Evolutionary conservation across 2,888 invertebrate species (phyloP).

Genomic region (Eupithecia pulchellata): DNA sequence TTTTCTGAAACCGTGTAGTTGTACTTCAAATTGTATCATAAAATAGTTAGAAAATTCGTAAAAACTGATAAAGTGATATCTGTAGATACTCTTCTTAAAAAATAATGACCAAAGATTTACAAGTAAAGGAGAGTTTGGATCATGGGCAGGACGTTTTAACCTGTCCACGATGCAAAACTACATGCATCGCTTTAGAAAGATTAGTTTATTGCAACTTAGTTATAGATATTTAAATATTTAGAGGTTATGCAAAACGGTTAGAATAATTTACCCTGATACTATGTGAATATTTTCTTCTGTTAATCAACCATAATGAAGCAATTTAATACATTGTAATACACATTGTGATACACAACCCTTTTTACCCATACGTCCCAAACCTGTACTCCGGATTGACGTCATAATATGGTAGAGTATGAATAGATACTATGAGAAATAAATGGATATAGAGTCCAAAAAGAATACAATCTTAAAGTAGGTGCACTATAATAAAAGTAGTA

Average conservation of each 20-base stretch:
- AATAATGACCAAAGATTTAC: not conserved
- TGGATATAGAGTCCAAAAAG: not conserved
- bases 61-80: not conserved
- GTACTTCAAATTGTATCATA: conserved; percentile 14
- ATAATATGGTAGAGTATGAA: conserved; percentile 3
- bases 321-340: conserved; percentile 71
- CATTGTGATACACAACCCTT: conserved; percentile 82
- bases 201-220: not conserved
- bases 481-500: conserved; percentile 8
- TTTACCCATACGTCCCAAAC: conserved; percentile 67
- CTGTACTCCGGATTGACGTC: conserved; percentile 18
- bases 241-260: not conserved
- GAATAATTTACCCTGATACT: conserved; percentile 43
- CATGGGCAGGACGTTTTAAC: no score
- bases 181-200: not conserved
- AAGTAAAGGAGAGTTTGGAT: no score
- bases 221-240: not conserved
- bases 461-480: not conserved
- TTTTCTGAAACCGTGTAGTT: conserved; percentile 6
- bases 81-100: not conserved
- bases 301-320: conserved; percentile 25
- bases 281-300: not conserved
- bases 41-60: conserved; percentile 5
- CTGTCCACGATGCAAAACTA: not conserved
- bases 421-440: not conserved